Conservation (phyloP, 1,140 invertebrate species). For the Drosophila bipectinata region DNA sequence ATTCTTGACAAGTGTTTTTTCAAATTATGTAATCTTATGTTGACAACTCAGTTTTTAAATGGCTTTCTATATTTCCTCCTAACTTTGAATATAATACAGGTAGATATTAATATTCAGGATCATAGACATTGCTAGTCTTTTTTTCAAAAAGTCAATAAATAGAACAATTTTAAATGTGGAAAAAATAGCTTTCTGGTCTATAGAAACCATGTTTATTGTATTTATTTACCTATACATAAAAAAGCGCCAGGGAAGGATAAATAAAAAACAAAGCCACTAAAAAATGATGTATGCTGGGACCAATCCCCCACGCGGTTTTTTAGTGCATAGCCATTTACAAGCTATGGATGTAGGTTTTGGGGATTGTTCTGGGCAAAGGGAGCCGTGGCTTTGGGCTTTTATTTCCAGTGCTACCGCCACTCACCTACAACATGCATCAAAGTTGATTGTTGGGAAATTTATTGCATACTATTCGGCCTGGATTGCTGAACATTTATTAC, state of each 20-base stretch:
- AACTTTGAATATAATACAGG: neutral
- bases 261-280: constrained; percentile 39
- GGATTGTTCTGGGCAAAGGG: constrained; percentile 19
- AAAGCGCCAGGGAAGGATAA: constrained; percentile 8
- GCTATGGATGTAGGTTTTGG: constrained; percentile 22
- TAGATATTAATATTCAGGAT: neutral
- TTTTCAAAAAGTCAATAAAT: neutral
- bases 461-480: constrained; percentile 78
- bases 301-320: constrained; percentile 45
- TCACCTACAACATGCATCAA: constrained; percentile 78
- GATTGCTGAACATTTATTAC: constrained; percentile 76
- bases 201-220: constrained; percentile 32
- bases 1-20: too few species aligned
- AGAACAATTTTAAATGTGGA: neutral
- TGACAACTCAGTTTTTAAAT: too few species aligned
- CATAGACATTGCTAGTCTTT: neutral
- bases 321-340: constrained; percentile 51
- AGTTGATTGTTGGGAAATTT: constrained; percentile 82
- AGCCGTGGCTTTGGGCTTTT: constrained; percentile 14
- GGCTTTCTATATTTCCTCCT: neutral
- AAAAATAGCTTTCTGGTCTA: constrained; percentile 4
- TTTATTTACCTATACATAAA: constrained; percentile 22
- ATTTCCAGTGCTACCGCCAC: constrained; percentile 29
- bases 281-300: constrained; percentile 67
- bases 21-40: neutral